These are phyloP conservation scores for Chunga burmeisteri DNA, from an alignment of 2,113 vertebrate species.

Conservation along the genomic window DNA sequence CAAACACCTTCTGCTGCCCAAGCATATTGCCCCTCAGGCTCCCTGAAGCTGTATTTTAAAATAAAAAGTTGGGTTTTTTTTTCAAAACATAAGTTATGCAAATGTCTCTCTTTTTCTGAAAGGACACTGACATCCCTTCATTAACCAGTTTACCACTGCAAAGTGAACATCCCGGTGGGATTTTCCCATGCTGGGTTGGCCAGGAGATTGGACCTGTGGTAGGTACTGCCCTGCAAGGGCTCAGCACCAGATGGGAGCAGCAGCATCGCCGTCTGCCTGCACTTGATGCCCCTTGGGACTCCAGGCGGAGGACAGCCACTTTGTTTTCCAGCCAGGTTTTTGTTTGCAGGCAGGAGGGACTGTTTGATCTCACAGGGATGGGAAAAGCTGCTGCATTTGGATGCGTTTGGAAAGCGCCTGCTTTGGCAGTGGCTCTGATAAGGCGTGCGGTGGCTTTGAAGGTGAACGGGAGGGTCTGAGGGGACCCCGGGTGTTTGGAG, in stretches of 20 bases:
- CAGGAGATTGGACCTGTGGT: not conserved
- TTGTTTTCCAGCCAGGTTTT: conserved; percentile 10
- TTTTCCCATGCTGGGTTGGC: not conserved
- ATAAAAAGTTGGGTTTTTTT: not conserved
- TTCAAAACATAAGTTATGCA: not conserved
- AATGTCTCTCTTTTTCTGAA: not conserved
- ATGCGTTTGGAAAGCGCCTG: not conserved
- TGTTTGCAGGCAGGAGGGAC: conserved; percentile 28
- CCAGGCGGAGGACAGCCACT: rapidly evolving
- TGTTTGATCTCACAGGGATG: not conserved
- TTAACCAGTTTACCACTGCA: not conserved
- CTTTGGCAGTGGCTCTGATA: conserved; percentile 6
- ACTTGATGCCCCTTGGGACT: not conserved
- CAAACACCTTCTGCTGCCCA: not conserved
- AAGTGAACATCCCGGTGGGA: not conserved
- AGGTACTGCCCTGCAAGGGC: not conserved
- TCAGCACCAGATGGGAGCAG: not conserved
- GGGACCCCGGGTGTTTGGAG: not conserved
- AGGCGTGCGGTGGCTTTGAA: not conserved
- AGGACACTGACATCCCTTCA: not conserved
- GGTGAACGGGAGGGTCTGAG: not conserved
- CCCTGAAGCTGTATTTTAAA: rapidly evolving
- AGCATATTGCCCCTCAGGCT: not conserved
- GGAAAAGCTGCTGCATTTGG: not conserved
- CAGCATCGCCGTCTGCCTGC: rapidly evolving